Base-by-base conservation (phyloP, 2,888 invertebrate genomes). In the Hanleya hanleyi region DNA sequence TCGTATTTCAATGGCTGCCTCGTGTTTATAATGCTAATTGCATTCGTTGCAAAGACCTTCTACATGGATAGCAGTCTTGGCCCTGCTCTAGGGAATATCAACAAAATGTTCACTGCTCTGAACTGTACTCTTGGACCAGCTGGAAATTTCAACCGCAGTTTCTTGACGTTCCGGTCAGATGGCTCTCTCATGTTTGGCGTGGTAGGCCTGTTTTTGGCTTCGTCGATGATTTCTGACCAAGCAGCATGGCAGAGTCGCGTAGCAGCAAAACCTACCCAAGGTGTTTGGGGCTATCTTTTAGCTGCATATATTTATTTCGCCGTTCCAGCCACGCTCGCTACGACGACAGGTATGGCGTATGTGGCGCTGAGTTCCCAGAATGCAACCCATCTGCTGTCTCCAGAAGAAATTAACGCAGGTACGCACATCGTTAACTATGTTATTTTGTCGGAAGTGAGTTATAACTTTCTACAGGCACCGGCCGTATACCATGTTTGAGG, bases 231-330 rank as follows among this genome's bases (percentile, higher is more conserved):
- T 6, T 76, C 71, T 83, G 86, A 86, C 57, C 86, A 86, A 73
- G 87, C 88, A 18, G 86, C 87, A n/a, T 89, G 89, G 89, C 88
- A 89, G 80, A 87, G 86, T 70, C 79, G 86, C 9, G 86, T 89
- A 22, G 88, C 89, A 1, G 85, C 88, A 47, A 89, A 89, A 64
- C 86, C 86, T 4, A 71, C 83, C 57, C 84, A 84, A 66, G 87
- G 88, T 15, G 87, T 89, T 1, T 74, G 84, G 65, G 89, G 88
- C 3, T 89, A 88, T 74, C 77, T 88, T 32, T 76, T 84, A 6
- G 89, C 88, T 2, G 83, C 87, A 1, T 83, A 84, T 67, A 85
- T 88, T 49, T 89, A 88, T 88, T 87, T 87, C 66, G 86, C 87
- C 18, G 83, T 89, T 26, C 89, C 89, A 1, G 83, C 87, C 29